Percentiles rank a stretch among this genome's conserved stretches.
Conservation (phyloP, 1,140 invertebrate species). For the Homarus americanus region DNA sequence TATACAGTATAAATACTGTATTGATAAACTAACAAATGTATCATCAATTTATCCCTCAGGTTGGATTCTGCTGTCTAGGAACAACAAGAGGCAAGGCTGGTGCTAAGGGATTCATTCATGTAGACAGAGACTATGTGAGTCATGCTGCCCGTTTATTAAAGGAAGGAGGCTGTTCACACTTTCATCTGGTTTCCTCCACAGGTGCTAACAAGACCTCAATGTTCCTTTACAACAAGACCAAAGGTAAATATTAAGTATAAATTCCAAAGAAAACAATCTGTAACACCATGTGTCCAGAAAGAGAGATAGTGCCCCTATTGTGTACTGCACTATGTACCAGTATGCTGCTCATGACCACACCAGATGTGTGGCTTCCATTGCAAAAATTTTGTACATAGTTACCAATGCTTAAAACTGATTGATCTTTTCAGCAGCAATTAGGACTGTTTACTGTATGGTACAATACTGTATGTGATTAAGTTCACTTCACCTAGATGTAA, state of each 20-base stretch:
- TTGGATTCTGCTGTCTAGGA: conserved; percentile 80
- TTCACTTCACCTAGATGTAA: too few relatives aligned
- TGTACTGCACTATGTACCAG: neutral
- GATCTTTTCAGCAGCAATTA: too few relatives aligned
- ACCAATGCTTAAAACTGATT: too few relatives aligned
- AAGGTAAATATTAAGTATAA: conserved; percentile 73
- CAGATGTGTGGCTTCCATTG: too few relatives aligned
- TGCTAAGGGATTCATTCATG: conserved; percentile 80
- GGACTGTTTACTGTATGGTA: too few relatives aligned
- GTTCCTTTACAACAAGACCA: conserved; percentile 77
- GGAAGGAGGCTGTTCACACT: conserved; percentile 79
- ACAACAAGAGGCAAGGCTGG: conserved; percentile 81
- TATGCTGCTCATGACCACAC: too few relatives aligned
- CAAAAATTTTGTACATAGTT: too few relatives aligned
- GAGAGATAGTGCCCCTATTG: too few relatives aligned
- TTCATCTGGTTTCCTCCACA: conserved; percentile 79
- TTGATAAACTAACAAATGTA: too few relatives aligned
- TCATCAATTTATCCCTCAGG: conserved; percentile 30
- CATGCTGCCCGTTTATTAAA: conserved; percentile 80
- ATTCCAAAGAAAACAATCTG: neutral
- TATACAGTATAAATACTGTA: too few relatives aligned
- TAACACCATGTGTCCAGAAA: too few relatives aligned
- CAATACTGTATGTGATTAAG: too few relatives aligned
- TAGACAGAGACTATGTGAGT: conserved; percentile 82
- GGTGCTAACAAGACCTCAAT: conserved; percentile 77